A percentile compares a stretch with the other conserved stretches of the same genome.
phyloP scores from a whole-genome alignment of 2,888 invertebrate species.

The Erpobdella octoculata region DNA sequence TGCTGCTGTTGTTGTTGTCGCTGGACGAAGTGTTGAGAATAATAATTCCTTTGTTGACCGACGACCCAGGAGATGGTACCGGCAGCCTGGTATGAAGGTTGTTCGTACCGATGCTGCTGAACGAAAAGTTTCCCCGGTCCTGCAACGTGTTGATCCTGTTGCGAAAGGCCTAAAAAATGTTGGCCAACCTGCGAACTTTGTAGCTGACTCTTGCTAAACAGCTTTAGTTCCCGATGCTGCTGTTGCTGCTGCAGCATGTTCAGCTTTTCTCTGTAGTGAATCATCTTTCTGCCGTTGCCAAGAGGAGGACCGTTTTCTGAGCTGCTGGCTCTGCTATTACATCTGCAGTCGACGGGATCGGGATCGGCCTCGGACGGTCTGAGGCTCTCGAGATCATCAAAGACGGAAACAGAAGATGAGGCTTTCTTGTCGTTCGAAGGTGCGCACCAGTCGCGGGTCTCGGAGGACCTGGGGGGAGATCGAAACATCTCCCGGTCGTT shows the following conservation, averaged over 20 bases:
- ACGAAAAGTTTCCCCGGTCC: no score
- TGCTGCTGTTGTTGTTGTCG: neutral
- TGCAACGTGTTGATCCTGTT: no score
- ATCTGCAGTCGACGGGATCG: neutral
- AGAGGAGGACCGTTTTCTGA: neutral
- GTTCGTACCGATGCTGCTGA: no score
- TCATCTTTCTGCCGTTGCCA: neutral
- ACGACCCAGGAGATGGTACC: no score
- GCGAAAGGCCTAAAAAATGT: no score
- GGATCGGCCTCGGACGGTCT: no score
- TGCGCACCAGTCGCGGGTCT: no score
- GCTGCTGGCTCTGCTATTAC: neutral
- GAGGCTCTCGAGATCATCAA: neutral
- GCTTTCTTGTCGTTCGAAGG: neutral
- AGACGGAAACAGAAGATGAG: neutral
- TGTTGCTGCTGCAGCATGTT: slow-evolving; percentile 9
- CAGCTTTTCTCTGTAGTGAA: slow-evolving; percentile 1
- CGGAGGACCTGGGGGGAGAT: no score
- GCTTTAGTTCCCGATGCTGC: neutral
- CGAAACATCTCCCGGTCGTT: no score
- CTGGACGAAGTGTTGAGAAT: neutral
- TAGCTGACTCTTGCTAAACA: neutral
- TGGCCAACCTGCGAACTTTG: no score
- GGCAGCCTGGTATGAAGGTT: no score
- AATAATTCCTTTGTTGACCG: neutral